Evolutionary conservation across 1,140 invertebrate genomes (phyloP).

Genomic region (Helicoverpa zea): DNA sequence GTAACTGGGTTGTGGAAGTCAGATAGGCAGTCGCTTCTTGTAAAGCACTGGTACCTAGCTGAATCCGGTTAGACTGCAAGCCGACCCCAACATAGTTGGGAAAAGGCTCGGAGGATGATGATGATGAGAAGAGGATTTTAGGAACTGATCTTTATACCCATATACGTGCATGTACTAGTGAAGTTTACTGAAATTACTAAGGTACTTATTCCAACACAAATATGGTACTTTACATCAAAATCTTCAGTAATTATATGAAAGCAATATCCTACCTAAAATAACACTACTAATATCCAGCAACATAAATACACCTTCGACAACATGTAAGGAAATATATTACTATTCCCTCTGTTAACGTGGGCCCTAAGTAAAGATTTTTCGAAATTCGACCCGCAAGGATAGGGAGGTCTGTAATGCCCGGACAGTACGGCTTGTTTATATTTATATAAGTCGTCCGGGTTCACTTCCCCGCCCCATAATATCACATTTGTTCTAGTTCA

Average conservation of each 20-base stretch:
- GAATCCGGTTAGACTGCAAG: too few species aligned
- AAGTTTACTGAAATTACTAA: too few species aligned
- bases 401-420: slow-evolving; percentile 31
- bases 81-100: too few species aligned
- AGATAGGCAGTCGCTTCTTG: too few species aligned
- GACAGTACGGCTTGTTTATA: slow-evolving; percentile 37
- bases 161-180: too few species aligned
- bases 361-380: slow-evolving; percentile 32
- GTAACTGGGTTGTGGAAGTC: too few species aligned
- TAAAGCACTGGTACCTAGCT: too few species aligned
- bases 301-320: neutral
- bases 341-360: slow-evolving; percentile 1
- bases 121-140: too few species aligned
- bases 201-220: too few species aligned
- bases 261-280: neutral
- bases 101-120: too few species aligned
- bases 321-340: slow-evolving; percentile 4
- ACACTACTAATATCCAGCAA: neutral
- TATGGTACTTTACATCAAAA: too few species aligned
- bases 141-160: too few species aligned
- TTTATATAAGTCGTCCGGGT: slow-evolving; percentile 39
- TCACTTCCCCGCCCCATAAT: slow-evolving; percentile 10
- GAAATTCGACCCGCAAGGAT: slow-evolving; percentile 37
- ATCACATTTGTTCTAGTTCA: slow-evolving; percentile 38
- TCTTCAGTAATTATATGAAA: neutral